Evolutionary conservation across 2,888 invertebrate species (phyloP).

Genomic region (Dasypolia templi): DNA sequence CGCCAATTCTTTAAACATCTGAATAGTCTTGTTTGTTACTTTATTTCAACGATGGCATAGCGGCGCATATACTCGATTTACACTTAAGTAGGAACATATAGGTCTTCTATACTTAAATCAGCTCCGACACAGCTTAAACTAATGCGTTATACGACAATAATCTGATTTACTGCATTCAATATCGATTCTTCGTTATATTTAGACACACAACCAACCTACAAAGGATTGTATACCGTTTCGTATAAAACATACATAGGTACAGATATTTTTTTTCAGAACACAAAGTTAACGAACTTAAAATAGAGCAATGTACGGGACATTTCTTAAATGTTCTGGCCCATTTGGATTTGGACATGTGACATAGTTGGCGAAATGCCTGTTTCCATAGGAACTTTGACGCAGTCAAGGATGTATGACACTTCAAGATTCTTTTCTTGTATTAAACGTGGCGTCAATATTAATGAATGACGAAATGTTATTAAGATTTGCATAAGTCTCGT

Average conservation of each 20-base stretch:
- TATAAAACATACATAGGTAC: slow-evolving; percentile 9
- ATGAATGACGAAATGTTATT: background rate
- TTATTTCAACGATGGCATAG: background rate
- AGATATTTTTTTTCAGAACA: slow-evolving; percentile 8
- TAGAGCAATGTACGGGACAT: slow-evolving; percentile 56
- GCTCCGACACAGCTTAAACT: background rate
- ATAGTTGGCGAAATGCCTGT: slow-evolving; percentile 55
- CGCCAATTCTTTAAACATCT: background rate
- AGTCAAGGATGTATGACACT: slow-evolving; percentile 12
- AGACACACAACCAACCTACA: background rate
- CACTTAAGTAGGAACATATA: slow-evolving; percentile 22
- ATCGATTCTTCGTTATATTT: slow-evolving; percentile 27
- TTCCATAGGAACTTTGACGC: slow-evolving; percentile 19
- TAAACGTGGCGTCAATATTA: background rate
- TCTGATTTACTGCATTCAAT: slow-evolving; percentile 39
- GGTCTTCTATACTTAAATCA: slow-evolving; percentile 22
- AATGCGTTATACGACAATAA: slow-evolving; percentile 21
- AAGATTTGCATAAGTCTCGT: background rate
- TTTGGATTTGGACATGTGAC: slow-evolving; percentile 54
- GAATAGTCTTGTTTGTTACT: background rate
- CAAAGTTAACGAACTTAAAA: slow-evolving; percentile 46
- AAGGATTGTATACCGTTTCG: background rate
- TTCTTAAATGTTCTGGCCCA: slow-evolving; percentile 40
- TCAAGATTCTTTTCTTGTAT: background rate
- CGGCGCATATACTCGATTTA: background rate